phyloP scores from a whole-genome alignment of 1,140 invertebrate genomes.

The Atopsyche davidsoni region DNA sequence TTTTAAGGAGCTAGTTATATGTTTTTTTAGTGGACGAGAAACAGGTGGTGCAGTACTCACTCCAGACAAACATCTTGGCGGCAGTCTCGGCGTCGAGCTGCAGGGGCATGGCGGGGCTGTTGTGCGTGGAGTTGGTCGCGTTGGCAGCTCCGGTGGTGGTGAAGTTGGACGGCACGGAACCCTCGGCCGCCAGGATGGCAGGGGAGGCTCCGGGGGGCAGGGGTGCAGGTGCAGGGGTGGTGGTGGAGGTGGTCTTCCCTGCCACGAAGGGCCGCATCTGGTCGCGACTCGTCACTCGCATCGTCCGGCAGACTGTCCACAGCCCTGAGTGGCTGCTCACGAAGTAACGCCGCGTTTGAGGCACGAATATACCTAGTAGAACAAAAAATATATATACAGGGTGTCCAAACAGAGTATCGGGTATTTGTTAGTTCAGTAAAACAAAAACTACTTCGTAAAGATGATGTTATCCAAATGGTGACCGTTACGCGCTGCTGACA shows the following conservation, averaged over 20 bases:
- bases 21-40: too few relatives aligned
- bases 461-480: too few relatives aligned
- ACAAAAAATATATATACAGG: neutral
- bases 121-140: neutral
- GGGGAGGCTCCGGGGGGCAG: neutral
- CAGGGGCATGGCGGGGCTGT: neutral
- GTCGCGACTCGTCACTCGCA: constrained; percentile 29
- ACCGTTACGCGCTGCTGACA: too few relatives aligned
- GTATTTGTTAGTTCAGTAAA: too few relatives aligned
- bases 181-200: neutral
- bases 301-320: constrained; percentile 58
- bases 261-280: constrained; percentile 29
- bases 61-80: too few relatives aligned
- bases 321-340: constrained; percentile 59
- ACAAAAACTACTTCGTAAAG: too few relatives aligned
- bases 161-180: too few relatives aligned
- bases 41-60: too few relatives aligned
- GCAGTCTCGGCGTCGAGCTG: neutral
- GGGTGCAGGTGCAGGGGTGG: constrained; percentile 3
- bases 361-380: constrained; percentile 52
- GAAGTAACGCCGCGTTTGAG: constrained; percentile 50
- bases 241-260: constrained; percentile 8
- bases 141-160: constrained; percentile 22
- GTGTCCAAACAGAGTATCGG: too few relatives aligned
- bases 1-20: too few relatives aligned